Evolutionary conservation across 2,888 invertebrate genomes (phyloP).

Genomic region (Conomelus anceps): DNA sequence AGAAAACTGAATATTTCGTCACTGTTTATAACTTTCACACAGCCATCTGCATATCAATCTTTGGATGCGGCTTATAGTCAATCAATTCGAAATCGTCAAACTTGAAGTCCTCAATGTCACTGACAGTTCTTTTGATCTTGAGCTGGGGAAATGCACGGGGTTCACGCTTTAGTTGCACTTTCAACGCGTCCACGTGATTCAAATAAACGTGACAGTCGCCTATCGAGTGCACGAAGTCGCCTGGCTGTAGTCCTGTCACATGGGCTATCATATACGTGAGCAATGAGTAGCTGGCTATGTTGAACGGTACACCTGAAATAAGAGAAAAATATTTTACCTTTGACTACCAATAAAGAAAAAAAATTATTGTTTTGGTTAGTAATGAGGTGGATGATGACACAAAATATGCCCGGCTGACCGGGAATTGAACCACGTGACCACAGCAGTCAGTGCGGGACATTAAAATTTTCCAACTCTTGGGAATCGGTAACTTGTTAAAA

Average conservation of each 20-base stretch:
- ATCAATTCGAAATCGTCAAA: constrained; percentile 78
- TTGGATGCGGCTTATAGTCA: constrained; percentile 80
- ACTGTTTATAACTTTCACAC: constrained; percentile 52
- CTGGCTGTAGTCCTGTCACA: constrained; percentile 83
- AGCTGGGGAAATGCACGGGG: constrained; percentile 81
- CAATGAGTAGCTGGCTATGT: constrained; percentile 93
- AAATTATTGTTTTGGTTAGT: no score
- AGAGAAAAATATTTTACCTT: no score
- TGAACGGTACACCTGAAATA: constrained; percentile 85
- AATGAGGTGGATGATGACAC: no score
- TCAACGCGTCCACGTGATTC: constrained; percentile 79
- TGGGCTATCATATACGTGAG: constrained; percentile 95
- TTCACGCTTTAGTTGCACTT: constrained; percentile 67
- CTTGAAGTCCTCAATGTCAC: constrained; percentile 78
- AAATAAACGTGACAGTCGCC: constrained; percentile 94
- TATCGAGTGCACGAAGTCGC: constrained; percentile 88
- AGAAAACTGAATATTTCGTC: no score
- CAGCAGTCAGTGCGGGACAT: no score
- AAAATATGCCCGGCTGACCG: no score
- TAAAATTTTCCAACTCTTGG: no score
- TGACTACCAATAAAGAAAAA: no score
- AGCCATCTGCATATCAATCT: constrained; percentile 91
- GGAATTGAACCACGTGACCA: no score
- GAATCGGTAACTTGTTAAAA: no score
- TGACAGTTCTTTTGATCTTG: constrained; percentile 63